Percentiles rank a stretch among this genome's conserved stretches.
Conservation (phyloP, 2,888 invertebrate species). For the Cantharis lateralis region DNA sequence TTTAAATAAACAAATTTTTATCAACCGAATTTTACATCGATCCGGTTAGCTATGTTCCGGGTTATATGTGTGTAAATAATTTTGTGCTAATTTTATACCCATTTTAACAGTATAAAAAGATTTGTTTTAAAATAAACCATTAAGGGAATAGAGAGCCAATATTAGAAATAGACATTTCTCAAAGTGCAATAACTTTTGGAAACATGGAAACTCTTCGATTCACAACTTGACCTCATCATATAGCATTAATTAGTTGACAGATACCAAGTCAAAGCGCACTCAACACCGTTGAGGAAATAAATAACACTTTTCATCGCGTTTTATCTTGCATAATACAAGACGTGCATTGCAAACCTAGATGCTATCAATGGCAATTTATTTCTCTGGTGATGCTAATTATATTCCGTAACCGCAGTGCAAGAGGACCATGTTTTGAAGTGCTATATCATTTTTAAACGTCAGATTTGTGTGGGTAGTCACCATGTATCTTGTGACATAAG, state of each 20-base stretch:
- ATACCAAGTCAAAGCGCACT: constrained; percentile 7
- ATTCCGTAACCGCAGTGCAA: constrained; percentile 20
- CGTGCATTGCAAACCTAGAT: constrained; percentile 11
- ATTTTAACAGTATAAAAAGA: too few species aligned
- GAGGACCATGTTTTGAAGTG: constrained; percentile 34
- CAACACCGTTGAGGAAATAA: not conserved
- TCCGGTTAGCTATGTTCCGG: too few species aligned
- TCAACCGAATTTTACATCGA: too few species aligned
- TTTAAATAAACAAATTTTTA: too few species aligned
- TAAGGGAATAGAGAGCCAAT: too few species aligned
- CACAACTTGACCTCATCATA: not conserved
- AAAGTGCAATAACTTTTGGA: not conserved
- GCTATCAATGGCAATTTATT: constrained; percentile 18
- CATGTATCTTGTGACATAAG: constrained; percentile 46
- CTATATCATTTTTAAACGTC: constrained; percentile 49
- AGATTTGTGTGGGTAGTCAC: constrained; percentile 42
- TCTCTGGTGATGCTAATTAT: constrained; percentile 28
- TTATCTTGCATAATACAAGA: constrained; percentile 7
- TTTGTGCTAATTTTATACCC: too few species aligned
- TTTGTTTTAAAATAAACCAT: too few species aligned
- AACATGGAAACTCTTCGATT: not conserved
- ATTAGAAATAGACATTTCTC: not conserved
- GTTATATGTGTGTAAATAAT: too few species aligned
- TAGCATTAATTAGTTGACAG: not conserved
- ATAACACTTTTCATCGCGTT: constrained; percentile 2